A percentile compares a stretch with the other conserved stretches of the same genome.
phyloP scores from a whole-genome alignment of 2,113 vertebrate genomes.

The Rhadina sibilatrix region DNA sequence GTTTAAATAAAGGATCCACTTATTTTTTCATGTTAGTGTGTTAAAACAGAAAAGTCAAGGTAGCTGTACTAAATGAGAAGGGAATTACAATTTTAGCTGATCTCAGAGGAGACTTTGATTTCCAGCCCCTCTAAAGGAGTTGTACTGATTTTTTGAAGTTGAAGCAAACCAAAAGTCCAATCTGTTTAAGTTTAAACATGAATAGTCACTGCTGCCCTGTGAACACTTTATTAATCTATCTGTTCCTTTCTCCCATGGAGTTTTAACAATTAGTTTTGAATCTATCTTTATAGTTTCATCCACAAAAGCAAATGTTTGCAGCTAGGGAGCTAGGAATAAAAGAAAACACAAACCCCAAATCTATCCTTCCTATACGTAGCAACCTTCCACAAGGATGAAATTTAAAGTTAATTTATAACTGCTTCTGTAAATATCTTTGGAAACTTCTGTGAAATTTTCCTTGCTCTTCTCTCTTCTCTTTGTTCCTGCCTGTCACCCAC shows the following conservation, averaged over 20 bases:
- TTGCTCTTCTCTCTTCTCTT: not conserved
- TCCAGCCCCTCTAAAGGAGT: not conserved
- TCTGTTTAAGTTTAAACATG: conserved; percentile 20
- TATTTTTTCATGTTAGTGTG: not conserved
- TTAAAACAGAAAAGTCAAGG: not conserved
- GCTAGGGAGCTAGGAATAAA: not conserved
- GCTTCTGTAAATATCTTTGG: conserved; percentile 19
- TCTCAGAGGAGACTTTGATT: not conserved
- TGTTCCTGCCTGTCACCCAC: conserved; percentile 11
- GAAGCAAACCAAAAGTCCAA: conserved; percentile 33
- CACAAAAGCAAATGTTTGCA: not conserved
- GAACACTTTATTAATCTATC: not conserved
- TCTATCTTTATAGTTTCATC: not conserved
- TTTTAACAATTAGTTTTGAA: not conserved
- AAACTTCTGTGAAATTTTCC: conserved; percentile 30
- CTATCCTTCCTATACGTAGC: not conserved
- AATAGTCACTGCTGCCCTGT: not conserved
- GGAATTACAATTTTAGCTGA: not conserved
- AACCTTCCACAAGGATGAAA: not conserved
- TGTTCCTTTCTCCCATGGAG: not conserved
- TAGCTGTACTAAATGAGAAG: not conserved
- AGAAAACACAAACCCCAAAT: not conserved
- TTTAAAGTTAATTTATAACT: conserved; percentile 50
- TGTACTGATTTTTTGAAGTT: not conserved
- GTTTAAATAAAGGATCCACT: not conserved